Evolutionary conservation across 2,797 vertebrate species (phyloP).

Genomic region (Helarctos malayanus): DNA sequence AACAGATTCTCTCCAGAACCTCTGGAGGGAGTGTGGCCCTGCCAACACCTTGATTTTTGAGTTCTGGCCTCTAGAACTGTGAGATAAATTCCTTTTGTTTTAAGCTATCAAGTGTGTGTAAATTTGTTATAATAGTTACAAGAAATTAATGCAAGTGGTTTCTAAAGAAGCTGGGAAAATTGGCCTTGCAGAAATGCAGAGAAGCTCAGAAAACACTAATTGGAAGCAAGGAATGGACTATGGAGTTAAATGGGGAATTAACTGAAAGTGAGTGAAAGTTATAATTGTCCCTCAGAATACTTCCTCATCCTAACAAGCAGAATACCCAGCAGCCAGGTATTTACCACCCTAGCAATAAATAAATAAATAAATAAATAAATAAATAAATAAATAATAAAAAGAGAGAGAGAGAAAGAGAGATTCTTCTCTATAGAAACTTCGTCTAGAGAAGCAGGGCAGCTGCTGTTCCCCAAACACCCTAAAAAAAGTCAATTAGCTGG

Average conservation of each 20-base stretch:
- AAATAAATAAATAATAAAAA: no score
- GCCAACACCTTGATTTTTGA: not conserved
- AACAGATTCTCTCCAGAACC: not conserved
- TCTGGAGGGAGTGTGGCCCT: not conserved
- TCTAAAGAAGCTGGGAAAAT: not conserved
- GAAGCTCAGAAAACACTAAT: not conserved
- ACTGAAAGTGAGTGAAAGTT: not conserved
- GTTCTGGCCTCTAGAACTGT: not conserved
- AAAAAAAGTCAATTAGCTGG: not conserved
- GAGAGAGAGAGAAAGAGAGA: no score
- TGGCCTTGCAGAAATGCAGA: slow-evolving; percentile 45
- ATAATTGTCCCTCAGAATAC: not conserved
- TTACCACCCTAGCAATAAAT: not conserved
- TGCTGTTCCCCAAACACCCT: not conserved
- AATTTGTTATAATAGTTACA: not conserved
- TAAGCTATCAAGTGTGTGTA: not conserved
- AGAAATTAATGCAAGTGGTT: not conserved
- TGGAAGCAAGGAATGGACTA: not conserved
- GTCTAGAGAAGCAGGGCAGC: not conserved
- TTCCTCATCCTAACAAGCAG: not conserved
- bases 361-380: no score
- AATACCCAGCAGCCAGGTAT: not conserved
- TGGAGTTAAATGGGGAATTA: not conserved
- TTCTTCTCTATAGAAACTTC: not conserved
- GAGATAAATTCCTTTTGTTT: not conserved